Base-by-base conservation (phyloP, 2,888 invertebrate genomes). In the Thysanoteuthis rhombus region DNA sequence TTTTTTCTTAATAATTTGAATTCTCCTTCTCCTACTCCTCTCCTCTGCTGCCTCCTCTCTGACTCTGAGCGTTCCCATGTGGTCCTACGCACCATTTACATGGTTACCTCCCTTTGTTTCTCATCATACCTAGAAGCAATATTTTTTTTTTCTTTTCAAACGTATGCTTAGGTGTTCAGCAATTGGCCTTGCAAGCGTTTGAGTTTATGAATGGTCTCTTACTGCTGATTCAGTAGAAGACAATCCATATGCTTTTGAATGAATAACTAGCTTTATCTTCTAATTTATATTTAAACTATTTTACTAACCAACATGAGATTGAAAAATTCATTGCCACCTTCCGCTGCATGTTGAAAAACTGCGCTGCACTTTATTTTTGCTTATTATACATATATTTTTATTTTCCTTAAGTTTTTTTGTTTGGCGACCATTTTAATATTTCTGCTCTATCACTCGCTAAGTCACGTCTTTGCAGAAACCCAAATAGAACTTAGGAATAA, bases 171-270 rank as follows among this genome's bases (percentile, higher is more conserved):
- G 47, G 47, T 75, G n/a, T 75, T 75, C 75, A 75, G 75, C 75
- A 22, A 58, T 58, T 58, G 28, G 58, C 58, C 58, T 58, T 58
- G 58, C 58, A 58, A 58, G 28, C 58, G 19, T 75, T 75, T n/a
- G n/a, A 75, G 75, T 75, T 75, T n/a, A 75, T n/a, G 75, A 75
- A 75, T 75, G 75, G 75, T 75, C n/a, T n/a, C 75, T n/a, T 75
- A 75, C n/a, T 75, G 75, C 75, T n/a, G 75, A 75, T 75, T n/a
- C 32, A 75, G n/a, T 75, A 75, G n/a, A 8, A 75, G 75, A 75
- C 75, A 75, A n/a, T 75, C 75, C 75, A 75, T n/a, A 75, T n/a
- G 75, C 75, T 75, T 75, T 75, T 75, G 75, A 75, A 75, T 75
- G 75, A 75, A 75, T 75, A 75, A 75, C 75, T 32, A 75, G 75